These are phyloP conservation scores for Neodiprion virginianus DNA, from an alignment of 1,140 invertebrate species.

Conservation along the genomic window DNA sequence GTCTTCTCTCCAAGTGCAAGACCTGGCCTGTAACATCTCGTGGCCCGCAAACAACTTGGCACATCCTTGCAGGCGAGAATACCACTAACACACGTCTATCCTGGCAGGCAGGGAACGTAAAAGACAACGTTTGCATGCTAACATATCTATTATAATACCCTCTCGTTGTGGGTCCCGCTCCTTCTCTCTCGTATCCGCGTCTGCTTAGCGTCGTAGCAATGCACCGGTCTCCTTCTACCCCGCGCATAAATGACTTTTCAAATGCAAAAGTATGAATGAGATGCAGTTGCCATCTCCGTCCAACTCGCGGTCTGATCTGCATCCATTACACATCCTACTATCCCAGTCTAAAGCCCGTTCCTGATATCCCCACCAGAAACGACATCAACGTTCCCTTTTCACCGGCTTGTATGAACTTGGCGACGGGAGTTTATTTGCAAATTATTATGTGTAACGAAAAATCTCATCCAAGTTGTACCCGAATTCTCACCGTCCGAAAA, in stretches of 20 bases:
- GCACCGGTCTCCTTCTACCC: slow-evolving; percentile 25
- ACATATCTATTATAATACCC: slow-evolving; percentile 53
- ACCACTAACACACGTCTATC: not conserved
- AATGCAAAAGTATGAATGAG: slow-evolving; percentile 53
- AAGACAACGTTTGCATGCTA: slow-evolving; percentile 50
- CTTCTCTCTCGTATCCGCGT: slow-evolving; percentile 26
- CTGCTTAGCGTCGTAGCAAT: slow-evolving; percentile 22
- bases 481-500: too few relatives aligned
- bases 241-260: slow-evolving; percentile 52
- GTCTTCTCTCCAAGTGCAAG: not conserved
- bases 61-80: not conserved
- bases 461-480: not conserved
- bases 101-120: slow-evolving; percentile 24
- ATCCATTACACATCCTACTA: not conserved
- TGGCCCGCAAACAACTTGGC: not conserved
- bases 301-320: not conserved
- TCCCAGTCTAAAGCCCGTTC: not conserved
- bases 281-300: slow-evolving; percentile 26
- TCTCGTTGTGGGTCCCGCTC: slow-evolving; percentile 30
- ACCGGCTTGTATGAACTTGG: too few relatives aligned
- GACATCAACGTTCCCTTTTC: too few relatives aligned
- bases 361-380: too few relatives aligned
- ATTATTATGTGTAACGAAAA: not conserved
- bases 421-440: not conserved
- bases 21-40: not conserved